A percentile compares a stretch with the other conserved stretches of the same genome.
Evolutionary conservation across 2,797 vertebrate genomes (phyloP).

Genomic region (Hemitrygon akajei): DNA sequence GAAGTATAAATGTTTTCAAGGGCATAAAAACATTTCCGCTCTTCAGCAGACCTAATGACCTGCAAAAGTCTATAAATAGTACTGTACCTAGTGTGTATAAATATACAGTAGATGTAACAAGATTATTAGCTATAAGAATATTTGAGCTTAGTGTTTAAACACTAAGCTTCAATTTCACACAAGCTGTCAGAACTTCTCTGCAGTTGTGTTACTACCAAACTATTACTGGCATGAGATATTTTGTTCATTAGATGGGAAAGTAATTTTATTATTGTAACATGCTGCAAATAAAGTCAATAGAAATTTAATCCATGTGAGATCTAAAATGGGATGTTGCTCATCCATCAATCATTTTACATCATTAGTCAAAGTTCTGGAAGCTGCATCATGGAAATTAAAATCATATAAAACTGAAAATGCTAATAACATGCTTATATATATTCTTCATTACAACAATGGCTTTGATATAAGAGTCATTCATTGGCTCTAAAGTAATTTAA

Average conservation of each 20-base stretch:
- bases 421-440: not conserved
- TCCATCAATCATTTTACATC: not conserved
- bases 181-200: too few species aligned
- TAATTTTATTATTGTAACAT: not conserved
- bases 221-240: not conserved
- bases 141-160: not conserved
- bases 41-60: conserved; percentile 6
- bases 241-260: too few species aligned
- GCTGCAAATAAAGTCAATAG: not conserved
- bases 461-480: too few species aligned
- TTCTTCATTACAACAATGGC: too few species aligned
- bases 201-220: not conserved
- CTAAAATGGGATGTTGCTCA: not conserved
- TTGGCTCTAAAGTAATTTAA: too few species aligned
- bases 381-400: not conserved
- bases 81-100: not conserved
- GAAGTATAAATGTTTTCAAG: not conserved
- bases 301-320: not conserved
- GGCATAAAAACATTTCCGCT: not conserved
- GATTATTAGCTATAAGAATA: not conserved
- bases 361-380: not conserved
- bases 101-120: not conserved
- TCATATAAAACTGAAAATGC: not conserved
- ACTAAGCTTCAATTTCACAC: not conserved
- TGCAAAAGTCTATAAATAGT: conserved; percentile 1